Evolutionary conservation across 1,140 invertebrate species (phyloP), one percentile per base, ranked within the genome.

Genomic region (Leptonema lineaticorne): DNA sequence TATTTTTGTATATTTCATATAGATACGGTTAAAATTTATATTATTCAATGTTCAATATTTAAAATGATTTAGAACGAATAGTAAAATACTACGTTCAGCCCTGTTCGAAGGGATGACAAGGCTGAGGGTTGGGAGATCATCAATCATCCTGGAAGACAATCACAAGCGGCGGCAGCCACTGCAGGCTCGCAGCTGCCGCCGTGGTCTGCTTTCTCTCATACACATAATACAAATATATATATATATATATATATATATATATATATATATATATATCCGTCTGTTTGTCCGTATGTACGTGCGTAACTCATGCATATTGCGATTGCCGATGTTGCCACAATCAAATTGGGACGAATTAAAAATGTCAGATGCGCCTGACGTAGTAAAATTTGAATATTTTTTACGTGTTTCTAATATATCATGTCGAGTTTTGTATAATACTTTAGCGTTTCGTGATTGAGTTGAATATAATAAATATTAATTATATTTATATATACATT

Each of bases 131-230:
- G 62, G 53, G 56, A 60, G 68, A 63, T 72, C 71, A 72, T 72
- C 71, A 72, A 72, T 72, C 71, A 72, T 72, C 64, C 67, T 60
- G 70, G 62, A 69, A 72, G 71, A 72, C 71, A 72, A 72, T 72
- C 71, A 66, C 67, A 64, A 67, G 68, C 71, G 67, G 68, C 50
- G 69, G 41, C 63, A 37, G 59, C 48, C 71, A 50, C 62, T 60
- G 68, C 45, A 63, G 60, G 65, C 41, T 63, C 68, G 68, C 71
- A 72, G 67, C 71, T 72, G 71, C 71, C 62, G 58, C 50, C 46
- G 45, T 14, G 50, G 50, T 58, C 28, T 66, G 50, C 62, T 66
- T 50, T 57, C 56, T 57, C 56, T 27, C 20, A 20, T 22, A 57
- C 5, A 27, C 22, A 56, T 16, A 7, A 16, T 4, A 46, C 16